Evolutionary conservation across 2,113 vertebrate species (phyloP), one percentile per base, ranked within the genome.

Genomic region (Odobenus rosmarus): DNA sequence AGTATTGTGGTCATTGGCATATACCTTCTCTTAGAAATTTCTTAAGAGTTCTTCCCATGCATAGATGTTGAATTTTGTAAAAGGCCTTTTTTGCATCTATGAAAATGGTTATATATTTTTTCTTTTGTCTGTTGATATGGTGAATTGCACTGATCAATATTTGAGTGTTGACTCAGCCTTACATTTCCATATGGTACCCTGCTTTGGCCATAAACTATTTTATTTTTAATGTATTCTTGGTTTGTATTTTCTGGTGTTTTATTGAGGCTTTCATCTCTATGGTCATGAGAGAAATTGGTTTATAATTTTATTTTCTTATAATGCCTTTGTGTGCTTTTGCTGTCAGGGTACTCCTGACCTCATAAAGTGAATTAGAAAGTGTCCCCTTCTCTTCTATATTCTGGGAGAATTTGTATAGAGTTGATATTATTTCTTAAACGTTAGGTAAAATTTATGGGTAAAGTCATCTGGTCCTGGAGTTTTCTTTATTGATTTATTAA

Each of bases 261-360:
- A 33, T 64, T 95, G 13, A 86, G 7, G 13, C n/a, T 89, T 72
- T 36, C 53, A 18, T 36, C 59, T 88, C 31, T 90, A 33, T 55
- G 12, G 46, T 94, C 33, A 24, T 71, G 86, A 80, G 31, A 39
- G 31, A 89, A 49, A 79, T 46, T 59, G 19, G 10, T 55, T 31
- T 62, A 11, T n/a, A 86, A 57, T 81, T 95, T 86, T 93, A 13
- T 64, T 93, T 80, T 74, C 46, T 89, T 93, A 23, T 72, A 57
- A 33, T 55, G 19, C 4, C 1, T 74, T 76, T 81, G 26, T 67
- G 33, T 93, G 24, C 16, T 76, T 93, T 67, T 64, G 18, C 57
- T 95, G 11, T 42, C 14, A 59, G 74, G 6, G 28, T n/a, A 33
- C 21, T 59, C 7, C 42, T 88, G 14, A 51, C 49, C 49, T 81